These are phyloP conservation scores for Setophaga petechia DNA, from an alignment of 2,113 vertebrate genomes.

Conservation along the genomic window DNA sequence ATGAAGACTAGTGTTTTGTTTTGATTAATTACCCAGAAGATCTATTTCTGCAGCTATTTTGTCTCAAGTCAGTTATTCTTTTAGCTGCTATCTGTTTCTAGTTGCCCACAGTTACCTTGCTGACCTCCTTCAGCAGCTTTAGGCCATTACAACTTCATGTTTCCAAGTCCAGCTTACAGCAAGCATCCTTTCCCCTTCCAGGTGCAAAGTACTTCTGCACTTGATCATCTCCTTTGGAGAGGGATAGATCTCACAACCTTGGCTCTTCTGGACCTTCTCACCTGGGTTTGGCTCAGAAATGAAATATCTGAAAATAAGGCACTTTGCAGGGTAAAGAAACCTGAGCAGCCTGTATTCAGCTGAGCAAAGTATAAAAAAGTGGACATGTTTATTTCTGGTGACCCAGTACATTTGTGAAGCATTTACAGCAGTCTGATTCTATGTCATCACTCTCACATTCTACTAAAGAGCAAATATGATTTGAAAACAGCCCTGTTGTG, in stretches of 20 bases:
- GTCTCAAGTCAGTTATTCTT: neutral
- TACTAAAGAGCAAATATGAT: conserved; percentile 1
- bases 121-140: neutral
- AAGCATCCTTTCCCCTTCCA: neutral
- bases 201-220: neutral
- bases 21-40: neutral
- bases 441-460: neutral
- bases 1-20: neutral
- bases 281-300: neutral
- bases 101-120: neutral
- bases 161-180: neutral
- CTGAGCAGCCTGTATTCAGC: neutral
- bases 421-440: conserved; percentile 23
- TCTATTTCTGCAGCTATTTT: neutral
- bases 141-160: fast-evolving
- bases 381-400: neutral
- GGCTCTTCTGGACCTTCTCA: neutral
- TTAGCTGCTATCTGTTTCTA: neutral
- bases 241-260: neutral
- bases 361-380: neutral
- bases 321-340: neutral
- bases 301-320: neutral
- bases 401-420: neutral
- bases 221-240: neutral
- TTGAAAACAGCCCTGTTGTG: neutral